These are phyloP conservation scores for Apomyelois bistriatella DNA, from an alignment of 2,888 invertebrate genomes.

Conservation along the genomic window DNA sequence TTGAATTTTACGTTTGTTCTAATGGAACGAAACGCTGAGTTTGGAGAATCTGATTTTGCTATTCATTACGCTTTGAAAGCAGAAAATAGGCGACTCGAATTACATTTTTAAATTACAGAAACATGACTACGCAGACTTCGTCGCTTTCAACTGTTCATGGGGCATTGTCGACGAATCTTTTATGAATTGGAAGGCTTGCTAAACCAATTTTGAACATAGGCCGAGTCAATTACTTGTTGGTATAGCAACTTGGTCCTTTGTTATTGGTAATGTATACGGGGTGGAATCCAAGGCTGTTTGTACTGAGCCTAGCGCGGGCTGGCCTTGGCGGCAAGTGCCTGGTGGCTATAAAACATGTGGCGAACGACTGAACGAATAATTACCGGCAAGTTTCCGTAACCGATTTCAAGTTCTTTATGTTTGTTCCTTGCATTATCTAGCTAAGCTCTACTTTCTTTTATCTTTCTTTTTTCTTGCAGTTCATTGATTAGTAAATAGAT, in stretches of 20 bases:
- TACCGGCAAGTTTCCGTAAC: constrained; percentile 35
- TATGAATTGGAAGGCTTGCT: constrained; percentile 29
- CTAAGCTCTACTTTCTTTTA: neutral
- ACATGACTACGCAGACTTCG: constrained; percentile 32
- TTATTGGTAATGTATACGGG: constrained; percentile 31
- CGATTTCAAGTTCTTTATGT: constrained; percentile 27
- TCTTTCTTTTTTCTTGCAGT: too few species aligned
- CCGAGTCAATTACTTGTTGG: constrained; percentile 33
- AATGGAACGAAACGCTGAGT: too few species aligned
- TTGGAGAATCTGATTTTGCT: neutral
- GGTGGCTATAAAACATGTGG: constrained; percentile 33
- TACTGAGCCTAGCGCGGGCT: constrained; percentile 12
- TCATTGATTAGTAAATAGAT: too few species aligned
- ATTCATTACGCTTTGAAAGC: constrained; percentile 6
- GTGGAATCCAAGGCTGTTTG: constrained; percentile 28
- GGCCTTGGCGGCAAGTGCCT: constrained; percentile 29
- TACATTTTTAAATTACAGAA: constrained; percentile 31
- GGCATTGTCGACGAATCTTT: constrained; percentile 28
- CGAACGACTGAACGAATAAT: constrained; percentile 33
- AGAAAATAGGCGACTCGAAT: constrained; percentile 10
- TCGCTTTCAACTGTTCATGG: constrained; percentile 28
- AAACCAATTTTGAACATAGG: constrained; percentile 33
- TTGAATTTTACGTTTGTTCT: too few species aligned
- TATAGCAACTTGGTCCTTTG: constrained; percentile 30
- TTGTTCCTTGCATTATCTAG: constrained; percentile 15